A percentile compares a stretch with the other conserved stretches of the same genome.
These are phyloP conservation scores for Phymorhynchus buccinoides DNA, from an alignment of 1,140 invertebrate species.

Conservation along the genomic window DNA sequence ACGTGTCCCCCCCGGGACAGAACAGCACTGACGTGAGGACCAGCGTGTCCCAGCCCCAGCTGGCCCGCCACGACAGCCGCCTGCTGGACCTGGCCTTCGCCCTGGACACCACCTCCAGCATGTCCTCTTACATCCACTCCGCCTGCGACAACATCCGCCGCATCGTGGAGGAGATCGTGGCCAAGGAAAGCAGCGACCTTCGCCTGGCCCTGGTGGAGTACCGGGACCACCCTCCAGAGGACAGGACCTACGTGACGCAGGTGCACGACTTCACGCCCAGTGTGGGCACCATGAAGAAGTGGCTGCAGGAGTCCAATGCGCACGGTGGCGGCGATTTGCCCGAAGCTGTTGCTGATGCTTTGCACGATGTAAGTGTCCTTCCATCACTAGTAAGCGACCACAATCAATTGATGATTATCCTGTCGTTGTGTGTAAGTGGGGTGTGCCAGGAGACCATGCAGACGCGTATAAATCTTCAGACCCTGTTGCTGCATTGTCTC, in stretches of 20 bases:
- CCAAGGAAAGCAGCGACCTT: constrained; percentile 62
- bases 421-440: too few relatives aligned
- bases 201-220: constrained; percentile 66
- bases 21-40: too few relatives aligned
- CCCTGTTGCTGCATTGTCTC: too few relatives aligned
- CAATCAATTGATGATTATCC: too few relatives aligned
- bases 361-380: constrained; percentile 51
- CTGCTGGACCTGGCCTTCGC: constrained; percentile 64
- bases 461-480: too few relatives aligned
- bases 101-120: constrained; percentile 64
- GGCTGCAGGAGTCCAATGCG: constrained; percentile 58
- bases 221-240: constrained; percentile 66
- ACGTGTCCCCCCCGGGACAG: too few relatives aligned
- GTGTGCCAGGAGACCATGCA: too few relatives aligned
- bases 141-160: constrained; percentile 61
- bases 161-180: constrained; percentile 66
- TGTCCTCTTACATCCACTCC: constrained; percentile 63
- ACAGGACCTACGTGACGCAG: constrained; percentile 59
- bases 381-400: too few relatives aligned
- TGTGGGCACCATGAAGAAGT: constrained; percentile 59
- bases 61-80: constrained; percentile 52
- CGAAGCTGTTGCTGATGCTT: constrained; percentile 67
- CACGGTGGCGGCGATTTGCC: constrained; percentile 65
- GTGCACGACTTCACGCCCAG: constrained; percentile 65
- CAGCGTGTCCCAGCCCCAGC: constrained; percentile 45